Base-by-base conservation (phyloP, 2,113 vertebrate genomes). In the Nothocercus julius region DNA sequence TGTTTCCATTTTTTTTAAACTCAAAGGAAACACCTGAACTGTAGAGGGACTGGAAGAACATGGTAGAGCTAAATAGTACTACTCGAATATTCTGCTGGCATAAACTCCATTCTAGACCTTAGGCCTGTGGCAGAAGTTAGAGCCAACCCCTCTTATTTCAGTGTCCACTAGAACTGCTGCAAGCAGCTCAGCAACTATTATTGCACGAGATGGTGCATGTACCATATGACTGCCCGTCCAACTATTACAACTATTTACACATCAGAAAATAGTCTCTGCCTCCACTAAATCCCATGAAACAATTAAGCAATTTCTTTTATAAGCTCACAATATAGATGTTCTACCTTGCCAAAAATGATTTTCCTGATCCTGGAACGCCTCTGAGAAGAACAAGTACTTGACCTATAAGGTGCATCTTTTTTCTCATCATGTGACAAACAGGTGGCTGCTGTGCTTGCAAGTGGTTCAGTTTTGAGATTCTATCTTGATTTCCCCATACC, bases 331-430 rank as follows among this genome's bases (percentile, higher is more conserved):
- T 53, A 93, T 83, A 92, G 94, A 96, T 82, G 74, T 92, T 97
- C 92, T 98, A 99, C 99, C 98, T 98, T 97, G 99, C 99, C 97
- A 99, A 94, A 82, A 99, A 98, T 28, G 99, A 98, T 98, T 99
- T 99, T 92, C 99, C 99, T 89, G 99, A 99, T 97, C 99, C 99
- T 4, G 99, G 99, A 92, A 99, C 98, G 13, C 99, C 99, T 97
- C 99, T 99, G 80, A 99, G 98, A 94, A 99, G 97, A 93, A 99
- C 98, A 59, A 99, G 98, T 42, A 99, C 98, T 91, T 97, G 98
- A 84, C 99, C 98, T 84, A 98, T 79, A 30, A 99, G 97, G 53
- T 79, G 96, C 66, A 98, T 97, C 90, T 98, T 98, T 97, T 93
- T 98, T 97, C 96, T 98, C 75, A 91, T 93, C 91, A 82, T 87